A percentile compares a stretch with the other conserved stretches of the same genome.
Evolutionary conservation across 2,113 vertebrate species (phyloP).

Genomic region (Tursiops truncatus): DNA sequence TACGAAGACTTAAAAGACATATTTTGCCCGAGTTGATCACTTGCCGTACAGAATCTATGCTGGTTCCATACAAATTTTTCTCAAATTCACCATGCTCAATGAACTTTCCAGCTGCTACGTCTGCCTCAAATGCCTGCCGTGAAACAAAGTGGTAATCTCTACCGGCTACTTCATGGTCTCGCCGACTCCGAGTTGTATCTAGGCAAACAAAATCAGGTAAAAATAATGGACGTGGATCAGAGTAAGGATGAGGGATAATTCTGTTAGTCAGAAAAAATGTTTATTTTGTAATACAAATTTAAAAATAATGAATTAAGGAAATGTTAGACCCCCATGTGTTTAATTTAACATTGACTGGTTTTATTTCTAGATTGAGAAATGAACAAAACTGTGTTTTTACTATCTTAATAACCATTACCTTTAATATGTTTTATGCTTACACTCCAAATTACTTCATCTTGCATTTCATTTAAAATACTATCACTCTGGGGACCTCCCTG

Average conservation of each 20-base stretch:
- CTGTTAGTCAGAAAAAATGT: background rate
- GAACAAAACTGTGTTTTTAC: background rate
- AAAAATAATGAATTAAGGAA: constrained; percentile 35
- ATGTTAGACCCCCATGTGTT: background rate
- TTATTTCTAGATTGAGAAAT: constrained; percentile 28
- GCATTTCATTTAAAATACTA: constrained; percentile 42
- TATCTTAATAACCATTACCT: constrained; percentile 4
- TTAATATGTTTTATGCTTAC: constrained; percentile 1
- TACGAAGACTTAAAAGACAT: constrained; percentile 93
- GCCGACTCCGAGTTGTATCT: constrained; percentile 94
- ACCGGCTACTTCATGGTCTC: constrained; percentile 93
- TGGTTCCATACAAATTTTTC: constrained; percentile 96
- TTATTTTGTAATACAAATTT: constrained; percentile 37
- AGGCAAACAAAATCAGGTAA: constrained; percentile 47
- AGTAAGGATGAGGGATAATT: background rate
- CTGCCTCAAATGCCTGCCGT: constrained; percentile 90
- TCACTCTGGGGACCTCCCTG: background rate
- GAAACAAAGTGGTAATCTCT: constrained; percentile 96
- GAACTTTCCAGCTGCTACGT: constrained; percentile 92
- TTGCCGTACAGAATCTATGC: constrained; percentile 94
- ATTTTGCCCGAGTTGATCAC: constrained; percentile 95
- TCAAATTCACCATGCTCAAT: constrained; percentile 96
- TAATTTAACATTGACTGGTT: constrained; percentile 38
- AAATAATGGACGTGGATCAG: background rate
- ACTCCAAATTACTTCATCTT: constrained; percentile 32